These are phyloP conservation scores for Drosophila peninsularis DNA, from an alignment of 2,888 invertebrate genomes.

Conservation along the genomic window DNA sequence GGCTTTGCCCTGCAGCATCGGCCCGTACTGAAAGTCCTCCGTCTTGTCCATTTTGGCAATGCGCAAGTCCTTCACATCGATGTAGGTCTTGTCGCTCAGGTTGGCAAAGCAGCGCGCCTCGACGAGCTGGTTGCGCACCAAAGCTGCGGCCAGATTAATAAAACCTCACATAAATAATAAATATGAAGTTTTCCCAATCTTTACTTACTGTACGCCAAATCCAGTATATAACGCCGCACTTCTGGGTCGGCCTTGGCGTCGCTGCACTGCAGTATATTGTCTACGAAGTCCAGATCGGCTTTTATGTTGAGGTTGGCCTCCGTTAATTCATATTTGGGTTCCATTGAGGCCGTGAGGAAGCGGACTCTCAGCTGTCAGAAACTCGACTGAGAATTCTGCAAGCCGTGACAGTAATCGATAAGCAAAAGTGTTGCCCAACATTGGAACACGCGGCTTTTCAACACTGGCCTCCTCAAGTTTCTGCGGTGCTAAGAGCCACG, in stretches of 20 bases:
- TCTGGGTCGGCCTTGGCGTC: neutral
- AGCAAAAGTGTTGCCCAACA: conserved; percentile 24
- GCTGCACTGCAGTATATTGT: conserved; percentile 5
- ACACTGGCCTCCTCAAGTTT: conserved; percentile 23
- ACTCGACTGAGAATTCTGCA: neutral
- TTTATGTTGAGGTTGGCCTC: neutral
- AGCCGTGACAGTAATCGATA: conserved; percentile 26
- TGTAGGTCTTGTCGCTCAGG: conserved; percentile 14
- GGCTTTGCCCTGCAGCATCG: conserved; percentile 6
- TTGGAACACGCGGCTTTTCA: conserved; percentile 3
- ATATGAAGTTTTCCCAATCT: no score
- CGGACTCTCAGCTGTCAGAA: neutral
- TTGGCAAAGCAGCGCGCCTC: conserved; percentile 35
- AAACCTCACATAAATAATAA: neutral
- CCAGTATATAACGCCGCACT: conserved; percentile 22
- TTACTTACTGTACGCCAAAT: conserved; percentile 31
- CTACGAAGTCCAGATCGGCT: conserved; percentile 21
- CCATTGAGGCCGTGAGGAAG: neutral
- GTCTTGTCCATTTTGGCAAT: conserved; percentile 14
- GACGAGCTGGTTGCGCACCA: conserved; percentile 27
- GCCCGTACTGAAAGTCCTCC: conserved; percentile 22
- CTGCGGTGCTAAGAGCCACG: conserved; percentile 28
- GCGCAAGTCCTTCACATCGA: conserved; percentile 32
- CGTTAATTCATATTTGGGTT: neutral
- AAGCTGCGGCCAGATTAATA: neutral